These are phyloP conservation scores for Muscina levida DNA, from an alignment of 2,888 invertebrate species.

Conservation along the genomic window DNA sequence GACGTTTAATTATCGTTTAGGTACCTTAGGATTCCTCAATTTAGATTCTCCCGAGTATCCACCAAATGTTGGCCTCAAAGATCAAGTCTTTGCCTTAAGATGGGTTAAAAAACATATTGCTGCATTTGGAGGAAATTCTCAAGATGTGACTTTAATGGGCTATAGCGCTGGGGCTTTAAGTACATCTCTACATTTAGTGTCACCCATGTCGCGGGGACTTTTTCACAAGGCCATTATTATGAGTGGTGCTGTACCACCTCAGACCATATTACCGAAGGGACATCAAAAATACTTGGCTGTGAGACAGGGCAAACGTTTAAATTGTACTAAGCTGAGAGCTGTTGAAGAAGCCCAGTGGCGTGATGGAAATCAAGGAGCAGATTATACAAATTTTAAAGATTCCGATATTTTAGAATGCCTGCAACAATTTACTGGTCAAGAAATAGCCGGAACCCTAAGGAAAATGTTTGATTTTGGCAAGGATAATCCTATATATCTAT, in stretches of 20 bases:
- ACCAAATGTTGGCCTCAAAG: slow-evolving; percentile 83
- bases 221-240: slow-evolving; percentile 82
- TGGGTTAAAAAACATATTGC: slow-evolving; percentile 82
- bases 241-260: slow-evolving; percentile 79
- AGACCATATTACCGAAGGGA: slow-evolving; percentile 72
- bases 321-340: slow-evolving; percentile 73
- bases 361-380: not conserved
- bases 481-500: slow-evolving; percentile 75
- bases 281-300: slow-evolving; percentile 80
- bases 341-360: slow-evolving; percentile 62
- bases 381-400: slow-evolving; percentile 69
- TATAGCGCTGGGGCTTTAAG: slow-evolving; percentile 76
- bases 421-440: slow-evolving; percentile 70
- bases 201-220: slow-evolving; percentile 76
- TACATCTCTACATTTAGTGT: slow-evolving; percentile 76
- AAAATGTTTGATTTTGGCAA: slow-evolving; percentile 71
- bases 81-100: slow-evolving; percentile 81
- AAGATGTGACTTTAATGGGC: slow-evolving; percentile 81
- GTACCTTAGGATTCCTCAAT: slow-evolving; percentile 81
- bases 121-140: slow-evolving; percentile 81
- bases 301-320: slow-evolving; percentile 80
- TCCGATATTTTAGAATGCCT: slow-evolving; percentile 80
- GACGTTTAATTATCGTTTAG: slow-evolving; percentile 83
- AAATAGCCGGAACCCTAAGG: slow-evolving; percentile 68
- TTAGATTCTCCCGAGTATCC: slow-evolving; percentile 81